Evolutionary conservation across 2,888 invertebrate genomes (phyloP).

Genomic region (Caradrina clavipalpis): DNA sequence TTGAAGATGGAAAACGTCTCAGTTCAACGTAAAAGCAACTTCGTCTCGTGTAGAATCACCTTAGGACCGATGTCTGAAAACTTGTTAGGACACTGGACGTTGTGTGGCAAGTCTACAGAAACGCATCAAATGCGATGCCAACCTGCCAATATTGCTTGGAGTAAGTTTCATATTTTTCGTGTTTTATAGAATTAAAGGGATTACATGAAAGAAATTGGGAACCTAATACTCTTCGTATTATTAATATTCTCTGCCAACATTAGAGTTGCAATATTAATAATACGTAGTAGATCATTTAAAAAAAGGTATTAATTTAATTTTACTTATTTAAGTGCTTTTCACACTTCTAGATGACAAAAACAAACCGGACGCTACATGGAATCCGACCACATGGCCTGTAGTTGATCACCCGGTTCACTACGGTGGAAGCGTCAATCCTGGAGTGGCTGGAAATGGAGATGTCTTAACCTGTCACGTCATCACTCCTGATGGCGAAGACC

Average conservation of each 20-base stretch:
- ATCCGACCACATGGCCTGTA: not conserved
- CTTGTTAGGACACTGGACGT: conserved; percentile 59
- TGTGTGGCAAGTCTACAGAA: conserved; percentile 49
- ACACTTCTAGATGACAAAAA: conserved; percentile 60
- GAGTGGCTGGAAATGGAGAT: conserved; percentile 54
- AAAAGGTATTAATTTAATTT: not conserved
- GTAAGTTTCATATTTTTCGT: conserved; percentile 45
- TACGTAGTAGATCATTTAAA: too few relatives aligned
- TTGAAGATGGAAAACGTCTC: conserved; percentile 32
- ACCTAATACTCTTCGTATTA: not conserved
- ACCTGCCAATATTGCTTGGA: conserved; percentile 54
- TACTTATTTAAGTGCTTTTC: not conserved
- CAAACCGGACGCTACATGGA: conserved; percentile 57
- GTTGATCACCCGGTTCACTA: conserved; percentile 69
- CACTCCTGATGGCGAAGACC: conserved; percentile 72
- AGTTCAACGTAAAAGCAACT: conserved; percentile 46
- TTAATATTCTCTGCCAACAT: not conserved
- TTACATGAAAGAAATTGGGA: not conserved
- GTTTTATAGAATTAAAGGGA: not conserved
- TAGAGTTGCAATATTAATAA: too few relatives aligned
- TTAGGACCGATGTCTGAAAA: conserved; percentile 55
- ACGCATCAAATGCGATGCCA: conserved; percentile 49
- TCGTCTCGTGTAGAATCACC: conserved; percentile 64
- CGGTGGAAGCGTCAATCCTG: conserved; percentile 65
- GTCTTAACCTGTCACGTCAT: conserved; percentile 70